Base-by-base conservation (phyloP, 1,140 invertebrate species). In the Maniola jurtina region DNA sequence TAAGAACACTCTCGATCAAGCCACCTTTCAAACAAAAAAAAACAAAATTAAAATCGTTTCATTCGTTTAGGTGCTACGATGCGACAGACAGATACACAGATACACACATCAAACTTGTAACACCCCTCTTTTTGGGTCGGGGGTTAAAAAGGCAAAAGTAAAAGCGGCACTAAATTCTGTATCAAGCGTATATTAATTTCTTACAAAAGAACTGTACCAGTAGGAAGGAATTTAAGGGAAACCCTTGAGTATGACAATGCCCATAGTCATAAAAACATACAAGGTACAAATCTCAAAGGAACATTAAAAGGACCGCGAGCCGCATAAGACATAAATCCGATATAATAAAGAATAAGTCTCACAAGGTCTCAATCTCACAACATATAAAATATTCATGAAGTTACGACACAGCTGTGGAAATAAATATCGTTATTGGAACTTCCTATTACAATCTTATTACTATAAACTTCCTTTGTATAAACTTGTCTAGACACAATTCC, bases 321-420 rank as follows among this genome's bases (percentile, higher is more conserved):
- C n/a, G 45, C 61, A 66, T 57, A 66, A 33, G 33, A 56, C 35
- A 67, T 61, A 66, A 66, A 66, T 61, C 58, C 56, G 38, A 1
- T 48, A 14, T 66, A 66, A 66, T 60, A 66, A 66, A 66, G 40
- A 60, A 61, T 36, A 14, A 57, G 54, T 36, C 40, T n/a, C n/a
- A n/a, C n/a, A n/a, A n/a, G n/a, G n/a, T n/a, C n/a, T 48, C 65
- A 61, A 67, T 61, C 65, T 56, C 59, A 57, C 50, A 33, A 58
- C 60, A 61, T 67, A 67, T 67, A 67, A 67, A 61, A 67, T 67
- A 67, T 67, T 67, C 59, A 67, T 67, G 65, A 61, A 40, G 40
- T 47, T 55, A 54, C 48, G 50, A 45, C 50, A 42, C 58, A 66
- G 64, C 48, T 56, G 64, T 61, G 36, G 33, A 50, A 54, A 66